Evolutionary conservation across 2,797 vertebrate genomes (phyloP), one percentile per base, ranked within the genome.

Genomic region (Coranthus polyacanthus): DNA sequence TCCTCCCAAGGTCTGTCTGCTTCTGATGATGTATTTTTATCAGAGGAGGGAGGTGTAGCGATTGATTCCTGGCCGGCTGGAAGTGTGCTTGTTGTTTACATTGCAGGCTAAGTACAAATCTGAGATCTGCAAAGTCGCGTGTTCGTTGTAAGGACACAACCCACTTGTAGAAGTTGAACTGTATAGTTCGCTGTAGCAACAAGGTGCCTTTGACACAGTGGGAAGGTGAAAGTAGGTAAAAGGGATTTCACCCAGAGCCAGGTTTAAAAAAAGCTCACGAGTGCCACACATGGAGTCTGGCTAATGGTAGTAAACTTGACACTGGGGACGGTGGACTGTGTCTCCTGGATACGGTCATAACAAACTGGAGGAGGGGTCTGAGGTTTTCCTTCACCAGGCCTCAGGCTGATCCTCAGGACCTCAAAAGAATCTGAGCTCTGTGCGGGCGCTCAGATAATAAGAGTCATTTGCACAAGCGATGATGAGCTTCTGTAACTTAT

Each of bases 271-370:
- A 86, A 88, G 86, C 73, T 45, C 81, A 7, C 24, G 26, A 61
- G 8, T 7, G 26, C 22, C 76, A 50, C 79, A 69, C 65, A 75
- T 60, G 72, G 63, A 29, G 44, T 42, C 57, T 5, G 50, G 58
- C 57, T 60, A n/a, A 56, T 55, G 67, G 47, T 69, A 24, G 82
- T 83, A 68, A 89, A 88, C 81, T 58, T 29, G 60, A 79, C 63
- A 64, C 80, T 32, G 56, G 49, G 64, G 70, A 51, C n/a, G 21
- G 52, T 0, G 64, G 46, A 54, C 50, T 72, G 69, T 51, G 92
- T 93, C 49, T 90, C 92, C 86, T 91, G 82, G 92, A 85, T 70
- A 93, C 90, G 4, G 44, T 22, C 89, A 93, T 45, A 94, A 91
- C 89, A 94, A 65, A 74, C 53, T 1, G 15, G 0, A 18, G 66